Percentiles rank a stretch among this genome's conserved stretches.
Evolutionary conservation across 2,797 vertebrate genomes (phyloP).

Genomic region (Momotus momota): DNA sequence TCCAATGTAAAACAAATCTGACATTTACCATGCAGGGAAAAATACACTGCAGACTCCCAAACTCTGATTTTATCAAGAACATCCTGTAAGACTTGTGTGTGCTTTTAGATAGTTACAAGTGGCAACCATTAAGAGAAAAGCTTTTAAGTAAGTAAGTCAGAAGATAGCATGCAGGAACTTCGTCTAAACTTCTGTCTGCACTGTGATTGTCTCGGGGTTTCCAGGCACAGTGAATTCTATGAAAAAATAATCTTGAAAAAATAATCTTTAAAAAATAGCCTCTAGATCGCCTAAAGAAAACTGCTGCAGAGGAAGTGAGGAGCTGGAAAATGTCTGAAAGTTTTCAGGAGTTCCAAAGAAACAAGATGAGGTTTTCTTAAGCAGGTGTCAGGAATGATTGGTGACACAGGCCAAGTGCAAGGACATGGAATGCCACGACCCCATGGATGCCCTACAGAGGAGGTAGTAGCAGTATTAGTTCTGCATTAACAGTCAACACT

Average conservation of each 20-base stretch:
- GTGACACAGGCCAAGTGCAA: neutral
- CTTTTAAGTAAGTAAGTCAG: neutral
- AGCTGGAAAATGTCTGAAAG: neutral
- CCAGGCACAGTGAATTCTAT: neutral
- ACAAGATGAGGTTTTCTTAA: neutral
- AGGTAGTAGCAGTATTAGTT: neutral
- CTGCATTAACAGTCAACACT: neutral
- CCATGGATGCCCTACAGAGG: neutral
- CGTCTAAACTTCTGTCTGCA: neutral
- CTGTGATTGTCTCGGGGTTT: neutral
- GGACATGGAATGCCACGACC: rapidly evolving
- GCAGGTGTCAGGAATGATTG: rapidly evolving
- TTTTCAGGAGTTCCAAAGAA: neutral
- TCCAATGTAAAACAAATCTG: neutral
- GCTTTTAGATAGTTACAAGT: neutral
- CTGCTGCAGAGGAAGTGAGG: neutral
- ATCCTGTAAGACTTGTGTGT: neutral
- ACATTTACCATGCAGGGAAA: neutral
- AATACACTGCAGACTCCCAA: neutral
- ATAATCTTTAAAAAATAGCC: neutral
- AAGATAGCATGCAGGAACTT: neutral
- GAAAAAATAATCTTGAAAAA: neutral
- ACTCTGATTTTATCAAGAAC: neutral
- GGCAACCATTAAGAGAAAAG: neutral
- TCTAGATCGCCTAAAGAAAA: neutral